A percentile compares a stretch with the other conserved stretches of the same genome.
Evolutionary conservation across 2,113 vertebrate genomes (phyloP).

Genomic region (Cyanoramphus novaezelandiae): DNA sequence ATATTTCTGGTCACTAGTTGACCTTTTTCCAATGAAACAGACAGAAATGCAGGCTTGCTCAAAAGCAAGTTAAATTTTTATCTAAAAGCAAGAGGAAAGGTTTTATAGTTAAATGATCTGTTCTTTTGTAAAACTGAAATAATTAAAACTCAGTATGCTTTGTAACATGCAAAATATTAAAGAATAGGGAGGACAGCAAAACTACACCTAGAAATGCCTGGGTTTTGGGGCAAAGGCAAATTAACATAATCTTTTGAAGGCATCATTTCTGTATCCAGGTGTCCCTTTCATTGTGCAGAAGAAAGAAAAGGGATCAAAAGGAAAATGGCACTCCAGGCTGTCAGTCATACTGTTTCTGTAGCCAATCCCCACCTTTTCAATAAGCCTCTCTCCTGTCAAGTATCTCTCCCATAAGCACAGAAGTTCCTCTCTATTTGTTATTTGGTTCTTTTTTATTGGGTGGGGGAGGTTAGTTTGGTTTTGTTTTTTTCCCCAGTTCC

Average conservation of each 20-base stretch:
- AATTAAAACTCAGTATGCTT: not conserved
- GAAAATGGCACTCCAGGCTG: not conserved
- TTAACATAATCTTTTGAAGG: not conserved
- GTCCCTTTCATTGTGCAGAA: not conserved
- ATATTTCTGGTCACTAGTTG: not conserved
- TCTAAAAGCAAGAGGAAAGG: not conserved
- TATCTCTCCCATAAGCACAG: not conserved
- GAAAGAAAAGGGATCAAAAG: not conserved
- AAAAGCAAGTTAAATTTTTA: not conserved
- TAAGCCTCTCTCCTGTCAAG: not conserved
- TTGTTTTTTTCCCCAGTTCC: not conserved
- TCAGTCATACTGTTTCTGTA: not conserved
- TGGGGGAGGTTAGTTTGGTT: not conserved
- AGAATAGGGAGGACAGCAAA: not conserved
- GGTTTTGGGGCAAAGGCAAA: not conserved
- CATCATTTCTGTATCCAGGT: not conserved
- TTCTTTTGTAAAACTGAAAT: not conserved
- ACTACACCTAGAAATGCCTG: not conserved
- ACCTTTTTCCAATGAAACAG: not conserved
- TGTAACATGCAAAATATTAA: not conserved
- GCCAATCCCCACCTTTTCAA: not conserved
- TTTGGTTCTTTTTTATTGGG: not conserved
- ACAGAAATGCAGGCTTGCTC: not conserved
- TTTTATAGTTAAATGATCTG: not conserved
- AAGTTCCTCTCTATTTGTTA: not conserved